Evolutionary conservation across 2,888 invertebrate genomes (phyloP).

Genomic region (Pristionchus mayeri): DNA sequence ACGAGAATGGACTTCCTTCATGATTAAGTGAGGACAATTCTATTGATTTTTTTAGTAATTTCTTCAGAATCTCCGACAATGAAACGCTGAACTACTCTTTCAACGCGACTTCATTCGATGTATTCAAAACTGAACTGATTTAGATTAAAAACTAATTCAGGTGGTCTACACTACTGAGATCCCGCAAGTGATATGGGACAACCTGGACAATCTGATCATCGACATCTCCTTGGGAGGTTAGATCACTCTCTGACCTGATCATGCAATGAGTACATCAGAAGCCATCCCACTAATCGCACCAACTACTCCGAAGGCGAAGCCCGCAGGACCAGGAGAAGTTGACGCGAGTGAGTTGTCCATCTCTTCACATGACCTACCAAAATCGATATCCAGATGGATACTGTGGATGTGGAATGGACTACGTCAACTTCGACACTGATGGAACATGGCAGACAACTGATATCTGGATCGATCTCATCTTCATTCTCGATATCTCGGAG

Average conservation of each 20-base stretch:
- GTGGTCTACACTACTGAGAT: background rate
- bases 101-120: background rate
- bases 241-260: background rate
- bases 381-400: background rate
- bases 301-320: background rate
- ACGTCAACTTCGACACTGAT: background rate
- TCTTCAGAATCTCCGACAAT: background rate
- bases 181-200: background rate
- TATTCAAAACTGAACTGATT: background rate
- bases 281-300: background rate
- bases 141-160: background rate
- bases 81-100: background rate
- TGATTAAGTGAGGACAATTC: no score
- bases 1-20: no score
- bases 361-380: background rate
- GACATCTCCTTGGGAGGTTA: background rate
- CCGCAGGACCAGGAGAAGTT: conserved; percentile 2
- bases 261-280: background rate
- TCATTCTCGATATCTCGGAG: background rate
- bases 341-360: background rate
- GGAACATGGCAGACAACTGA: background rate
- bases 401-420: conserved; percentile 21
- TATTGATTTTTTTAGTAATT: background rate
- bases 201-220: background rate
- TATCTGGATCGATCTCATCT: conserved; percentile 11